Percentiles rank a stretch among this genome's conserved stretches.
phyloP scores from a whole-genome alignment of 2,888 invertebrate species.

The Tetrapedia diversipes region DNA sequence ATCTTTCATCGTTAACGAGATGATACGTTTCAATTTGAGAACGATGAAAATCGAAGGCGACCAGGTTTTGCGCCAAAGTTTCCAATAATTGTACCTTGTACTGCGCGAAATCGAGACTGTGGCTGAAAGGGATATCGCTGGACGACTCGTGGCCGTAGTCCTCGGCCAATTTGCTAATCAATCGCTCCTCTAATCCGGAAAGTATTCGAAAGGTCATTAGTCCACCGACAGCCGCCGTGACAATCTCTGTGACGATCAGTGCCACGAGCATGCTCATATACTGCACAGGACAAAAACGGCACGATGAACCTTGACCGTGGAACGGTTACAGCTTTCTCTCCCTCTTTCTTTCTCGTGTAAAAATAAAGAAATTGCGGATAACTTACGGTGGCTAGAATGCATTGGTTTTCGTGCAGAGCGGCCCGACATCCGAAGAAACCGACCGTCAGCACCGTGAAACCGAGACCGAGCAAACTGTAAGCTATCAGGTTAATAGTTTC shows the following conservation, averaged over 20 bases:
- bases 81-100: constrained; percentile 80
- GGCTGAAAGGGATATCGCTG: constrained; percentile 80
- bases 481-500: constrained; percentile 83
- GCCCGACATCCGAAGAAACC: constrained; percentile 86
- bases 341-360: too few relatives aligned
- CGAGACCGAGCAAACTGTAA: constrained; percentile 84
- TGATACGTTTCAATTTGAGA: too few relatives aligned
- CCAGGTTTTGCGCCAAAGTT: too few relatives aligned
- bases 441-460: constrained; percentile 84
- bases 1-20: too few relatives aligned
- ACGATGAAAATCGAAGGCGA: too few relatives aligned
- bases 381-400: constrained; percentile 73
- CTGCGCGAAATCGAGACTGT: constrained; percentile 83
- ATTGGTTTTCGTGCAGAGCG: constrained; percentile 84
- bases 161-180: constrained; percentile 77
- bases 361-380: constrained; percentile 3
- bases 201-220: constrained; percentile 81
- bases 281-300: constrained; percentile 71
- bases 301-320: constrained; percentile 32
- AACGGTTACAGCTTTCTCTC: not conserved
- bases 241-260: constrained; percentile 82
- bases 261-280: constrained; percentile 83
- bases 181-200: constrained; percentile 79
- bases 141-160: constrained; percentile 80
- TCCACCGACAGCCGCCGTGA: constrained; percentile 80